Base-by-base conservation (phyloP, 1,140 invertebrate species). In the Periplaneta americana region DNA sequence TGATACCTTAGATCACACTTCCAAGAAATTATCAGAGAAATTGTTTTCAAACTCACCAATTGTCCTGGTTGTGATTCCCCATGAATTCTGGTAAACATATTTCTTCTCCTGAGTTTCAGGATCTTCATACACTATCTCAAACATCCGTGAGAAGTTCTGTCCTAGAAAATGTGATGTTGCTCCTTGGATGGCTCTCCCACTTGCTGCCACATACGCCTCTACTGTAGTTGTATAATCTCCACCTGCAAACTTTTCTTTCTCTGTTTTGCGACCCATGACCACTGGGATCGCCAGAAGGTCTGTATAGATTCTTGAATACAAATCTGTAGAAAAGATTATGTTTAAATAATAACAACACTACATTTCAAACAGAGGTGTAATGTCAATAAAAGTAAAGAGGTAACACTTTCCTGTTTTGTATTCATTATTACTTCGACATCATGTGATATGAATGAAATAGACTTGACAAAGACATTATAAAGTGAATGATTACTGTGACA, bases 131-230 rank as follows among this genome's bases (percentile, higher is more conserved):
- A 95, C 91, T 82, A 99, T 98, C 83, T 99, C 97, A 90, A 99
- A 99, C 98, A 99, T 99, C 89, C 98, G 98, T 0, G 98, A 98
- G 87, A 99, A 99, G 88, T 99, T 99, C 90, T 99, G 98, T 0
- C 98, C 99, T 33, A 99, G 89, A 88, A 99, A 97, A 91, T 99
- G 98, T 82, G 98, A 99, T 0, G 99, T 99, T 0, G 94, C 99
- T 35, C 97, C 97, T 87, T 99, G 98, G 85, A 99, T 98, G 10
- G 94, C 98, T 77, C 98, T 91, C 2, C 99, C 99, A 87, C 96
- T 99, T 3, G 96, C 96, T 0, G 97, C 93, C 76, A 99, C 93
- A 88, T 96, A 99, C 0, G 95, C 97, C 89, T 99, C 98, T 2
- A 99, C 96, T 0, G 99, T 99, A 0, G 97, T 98, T 0, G 98